These are phyloP conservation scores for Branchipolynoe longqiensis DNA, from an alignment of 2,888 invertebrate species.

Conservation along the genomic window DNA sequence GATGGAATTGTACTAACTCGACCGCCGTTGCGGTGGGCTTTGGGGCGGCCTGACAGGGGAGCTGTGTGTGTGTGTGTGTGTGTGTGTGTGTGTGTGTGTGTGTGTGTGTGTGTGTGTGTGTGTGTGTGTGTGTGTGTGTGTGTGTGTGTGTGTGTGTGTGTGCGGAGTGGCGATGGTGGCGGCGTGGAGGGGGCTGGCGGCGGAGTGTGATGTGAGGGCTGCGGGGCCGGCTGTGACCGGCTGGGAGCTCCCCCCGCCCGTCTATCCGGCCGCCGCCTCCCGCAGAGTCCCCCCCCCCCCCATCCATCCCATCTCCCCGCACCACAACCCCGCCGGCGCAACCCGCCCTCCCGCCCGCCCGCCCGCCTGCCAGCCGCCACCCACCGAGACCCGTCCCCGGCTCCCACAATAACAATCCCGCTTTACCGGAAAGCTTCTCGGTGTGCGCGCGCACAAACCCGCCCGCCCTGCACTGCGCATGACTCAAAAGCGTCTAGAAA, in stretches of 20 bases:
- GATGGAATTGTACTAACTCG: too few relatives aligned
- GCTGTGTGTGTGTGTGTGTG: too few relatives aligned
- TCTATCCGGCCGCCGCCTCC: slow-evolving; percentile 3
- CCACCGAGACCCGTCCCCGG: slow-evolving; percentile 25
- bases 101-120: too few relatives aligned
- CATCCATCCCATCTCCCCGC: too few relatives aligned
- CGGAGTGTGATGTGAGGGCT: background rate
- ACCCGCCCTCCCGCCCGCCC: background rate
- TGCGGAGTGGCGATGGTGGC: background rate
- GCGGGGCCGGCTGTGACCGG: slow-evolving; percentile 15
- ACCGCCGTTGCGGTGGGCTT: too few relatives aligned
- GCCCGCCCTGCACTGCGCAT: too few relatives aligned
- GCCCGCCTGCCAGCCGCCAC: slow-evolving; percentile 9
- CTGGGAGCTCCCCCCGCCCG: background rate
- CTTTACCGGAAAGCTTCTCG: background rate
- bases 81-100: too few relatives aligned
- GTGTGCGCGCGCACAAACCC: background rate
- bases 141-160: background rate
- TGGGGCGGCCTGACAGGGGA: too few relatives aligned
- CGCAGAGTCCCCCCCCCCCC: slow-evolving; percentile 15
- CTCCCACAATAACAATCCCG: slow-evolving; percentile 42
- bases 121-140: too few relatives aligned
- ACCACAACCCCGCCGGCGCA: too few relatives aligned
- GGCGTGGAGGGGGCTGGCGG: too few relatives aligned
- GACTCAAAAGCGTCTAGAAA: too few relatives aligned